Percentiles rank a stretch among this genome's conserved stretches.
These are phyloP conservation scores for Nymphicus hollandicus DNA, from an alignment of 2,113 vertebrate species.

Conservation along the genomic window DNA sequence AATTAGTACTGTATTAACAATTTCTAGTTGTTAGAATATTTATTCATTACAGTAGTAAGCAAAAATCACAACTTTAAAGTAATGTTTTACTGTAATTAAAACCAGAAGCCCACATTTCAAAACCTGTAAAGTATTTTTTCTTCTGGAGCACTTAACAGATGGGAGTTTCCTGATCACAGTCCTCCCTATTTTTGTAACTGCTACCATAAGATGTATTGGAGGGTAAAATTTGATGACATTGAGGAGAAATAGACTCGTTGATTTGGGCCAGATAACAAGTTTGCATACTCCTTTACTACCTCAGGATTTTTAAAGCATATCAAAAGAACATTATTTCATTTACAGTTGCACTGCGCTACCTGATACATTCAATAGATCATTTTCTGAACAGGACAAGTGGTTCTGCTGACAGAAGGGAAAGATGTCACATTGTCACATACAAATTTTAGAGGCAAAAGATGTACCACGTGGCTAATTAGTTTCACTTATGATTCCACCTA, in stretches of 20 bases:
- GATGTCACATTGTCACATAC: neutral
- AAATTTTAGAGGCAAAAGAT: conserved; percentile 40
- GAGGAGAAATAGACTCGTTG: neutral
- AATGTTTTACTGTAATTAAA: neutral
- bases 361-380: neutral
- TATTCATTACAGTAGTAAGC: neutral
- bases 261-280: neutral
- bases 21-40: neutral
- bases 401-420: neutral
- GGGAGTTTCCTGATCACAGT: neutral
- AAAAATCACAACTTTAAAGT: neutral
- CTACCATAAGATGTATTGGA: neutral
- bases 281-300: neutral
- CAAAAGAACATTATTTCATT: neutral
- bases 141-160: neutral
- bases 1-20: neutral
- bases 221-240: neutral
- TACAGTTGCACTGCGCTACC: neutral
- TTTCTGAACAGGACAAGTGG: neutral
- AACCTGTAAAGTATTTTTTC: neutral
- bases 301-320: neutral
- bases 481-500: conserved; percentile 20
- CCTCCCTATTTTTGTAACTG: neutral
- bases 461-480: conserved; percentile 11
- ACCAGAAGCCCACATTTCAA: neutral